These are phyloP conservation scores for Columba guinea DNA, from an alignment of 2,797 vertebrate species.

Conservation along the genomic window DNA sequence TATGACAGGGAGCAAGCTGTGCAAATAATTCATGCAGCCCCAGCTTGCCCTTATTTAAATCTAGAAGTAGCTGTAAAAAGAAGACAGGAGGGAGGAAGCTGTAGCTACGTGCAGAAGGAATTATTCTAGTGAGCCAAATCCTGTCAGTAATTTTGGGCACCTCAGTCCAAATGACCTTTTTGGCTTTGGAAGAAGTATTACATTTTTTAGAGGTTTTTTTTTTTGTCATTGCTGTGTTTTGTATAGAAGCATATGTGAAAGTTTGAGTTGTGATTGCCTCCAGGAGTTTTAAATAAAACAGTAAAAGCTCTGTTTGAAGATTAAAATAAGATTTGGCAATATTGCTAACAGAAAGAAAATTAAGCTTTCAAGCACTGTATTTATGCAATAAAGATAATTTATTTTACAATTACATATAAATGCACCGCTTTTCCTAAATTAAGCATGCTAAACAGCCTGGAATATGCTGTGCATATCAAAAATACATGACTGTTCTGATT, in stretches of 20 bases:
- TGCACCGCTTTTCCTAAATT: background rate
- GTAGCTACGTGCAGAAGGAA: background rate
- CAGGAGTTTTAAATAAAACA: slow-evolving; percentile 5
- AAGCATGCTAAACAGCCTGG: background rate
- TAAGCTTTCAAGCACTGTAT: background rate
- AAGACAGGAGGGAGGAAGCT: background rate
- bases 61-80: background rate
- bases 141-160: slow-evolving; percentile 10
- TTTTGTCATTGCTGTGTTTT: slow-evolving; percentile 10
- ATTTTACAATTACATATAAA: background rate
- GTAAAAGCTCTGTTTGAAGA: slow-evolving; percentile 7
- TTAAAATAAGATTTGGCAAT: background rate
- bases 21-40: background rate
- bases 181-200: slow-evolving; percentile 13
- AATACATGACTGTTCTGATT: background rate
- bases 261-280: background rate
- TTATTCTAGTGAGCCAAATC: slow-evolving; percentile 10
- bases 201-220: background rate
- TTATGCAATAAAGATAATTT: background rate
- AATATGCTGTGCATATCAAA: background rate
- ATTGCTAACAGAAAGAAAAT: background rate
- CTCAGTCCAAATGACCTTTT: background rate
- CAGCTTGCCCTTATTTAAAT: background rate
- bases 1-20: background rate
- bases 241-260: background rate